Percentiles rank a stretch among this genome's conserved stretches.
These are phyloP conservation scores for Malacosoma neustria DNA, from an alignment of 2,888 invertebrate species.

Conservation along the genomic window DNA sequence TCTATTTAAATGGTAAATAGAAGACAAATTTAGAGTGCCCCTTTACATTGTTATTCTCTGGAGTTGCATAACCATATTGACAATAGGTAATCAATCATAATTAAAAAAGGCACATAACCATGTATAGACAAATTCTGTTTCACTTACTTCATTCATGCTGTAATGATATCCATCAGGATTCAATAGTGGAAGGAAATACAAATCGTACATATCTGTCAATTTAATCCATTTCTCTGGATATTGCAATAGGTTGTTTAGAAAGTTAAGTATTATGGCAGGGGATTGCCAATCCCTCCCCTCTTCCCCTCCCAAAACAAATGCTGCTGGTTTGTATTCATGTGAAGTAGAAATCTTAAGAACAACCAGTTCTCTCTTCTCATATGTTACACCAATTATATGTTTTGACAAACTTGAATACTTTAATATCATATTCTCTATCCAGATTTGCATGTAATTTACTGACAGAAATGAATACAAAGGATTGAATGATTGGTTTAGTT, in stretches of 20 bases:
- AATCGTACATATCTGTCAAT: slow-evolving; percentile 31
- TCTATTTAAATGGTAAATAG: too few species aligned
- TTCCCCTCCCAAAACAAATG: slow-evolving; percentile 55
- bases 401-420: slow-evolving; percentile 23
- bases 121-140: too few species aligned
- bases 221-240: slow-evolving; percentile 13
- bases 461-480: not conserved
- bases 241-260: slow-evolving; percentile 28
- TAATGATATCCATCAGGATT: slow-evolving; percentile 60
- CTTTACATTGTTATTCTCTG: too few species aligned
- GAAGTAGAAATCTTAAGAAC: slow-evolving; percentile 33
- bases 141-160: slow-evolving; percentile 34
- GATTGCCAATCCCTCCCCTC: slow-evolving; percentile 52
- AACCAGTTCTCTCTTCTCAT: slow-evolving; percentile 39
- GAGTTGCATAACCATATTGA: too few species aligned
- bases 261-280: slow-evolving; percentile 37
- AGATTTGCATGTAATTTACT: not conserved
- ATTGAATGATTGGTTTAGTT: not conserved
- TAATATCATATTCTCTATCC: not conserved
- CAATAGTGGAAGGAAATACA: slow-evolving; percentile 50
- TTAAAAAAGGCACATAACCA: too few species aligned
- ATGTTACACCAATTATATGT: slow-evolving; percentile 36
- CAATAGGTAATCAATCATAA: too few species aligned
- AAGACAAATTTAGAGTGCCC: too few species aligned
- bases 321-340: slow-evolving; percentile 13